A percentile compares a stretch with the other conserved stretches of the same genome.
Conservation (phyloP, 2,888 invertebrate species). For the Hyppa rectilinea region DNA sequence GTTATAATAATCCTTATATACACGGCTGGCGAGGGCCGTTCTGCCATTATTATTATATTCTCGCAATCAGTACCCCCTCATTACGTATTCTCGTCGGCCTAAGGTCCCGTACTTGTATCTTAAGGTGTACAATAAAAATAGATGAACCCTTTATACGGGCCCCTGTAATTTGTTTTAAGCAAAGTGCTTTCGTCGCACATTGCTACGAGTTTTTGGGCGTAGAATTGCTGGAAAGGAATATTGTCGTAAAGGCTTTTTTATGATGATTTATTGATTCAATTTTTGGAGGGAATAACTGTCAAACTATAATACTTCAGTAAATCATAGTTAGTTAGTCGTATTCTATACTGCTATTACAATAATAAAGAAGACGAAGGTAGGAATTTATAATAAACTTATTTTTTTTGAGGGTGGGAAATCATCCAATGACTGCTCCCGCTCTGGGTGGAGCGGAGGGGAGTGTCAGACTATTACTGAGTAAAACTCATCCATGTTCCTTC, state of each 20-base stretch:
- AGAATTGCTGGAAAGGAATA: slow-evolving; percentile 48
- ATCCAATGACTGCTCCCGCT: too few species aligned
- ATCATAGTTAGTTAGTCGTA: background rate
- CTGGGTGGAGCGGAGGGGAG: too few species aligned
- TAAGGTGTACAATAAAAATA: slow-evolving; percentile 75
- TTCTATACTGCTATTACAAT: background rate
- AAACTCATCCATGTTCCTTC: too few species aligned
- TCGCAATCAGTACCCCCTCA: slow-evolving; percentile 64
- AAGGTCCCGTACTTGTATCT: slow-evolving; percentile 64
- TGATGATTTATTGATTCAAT: background rate
- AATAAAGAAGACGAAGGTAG: background rate
- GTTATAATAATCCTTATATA: slow-evolving; percentile 42
- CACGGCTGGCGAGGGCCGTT: slow-evolving; percentile 39
- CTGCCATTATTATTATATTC: slow-evolving; percentile 61
- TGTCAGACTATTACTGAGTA: too few species aligned
- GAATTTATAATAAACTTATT: background rate
- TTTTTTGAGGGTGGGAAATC: too few species aligned
- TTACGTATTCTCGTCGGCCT: slow-evolving; percentile 67
- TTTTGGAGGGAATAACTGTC: background rate
- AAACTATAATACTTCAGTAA: background rate
- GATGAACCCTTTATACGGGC: slow-evolving; percentile 74
- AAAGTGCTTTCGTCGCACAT: slow-evolving; percentile 74
- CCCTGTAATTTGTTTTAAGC: slow-evolving; percentile 79
- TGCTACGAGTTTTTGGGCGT: slow-evolving; percentile 53
- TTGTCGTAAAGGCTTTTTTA: background rate